These are phyloP conservation scores for Brachypalpus laphriformis DNA, from an alignment of 2,888 invertebrate species.

Conservation along the genomic window DNA sequence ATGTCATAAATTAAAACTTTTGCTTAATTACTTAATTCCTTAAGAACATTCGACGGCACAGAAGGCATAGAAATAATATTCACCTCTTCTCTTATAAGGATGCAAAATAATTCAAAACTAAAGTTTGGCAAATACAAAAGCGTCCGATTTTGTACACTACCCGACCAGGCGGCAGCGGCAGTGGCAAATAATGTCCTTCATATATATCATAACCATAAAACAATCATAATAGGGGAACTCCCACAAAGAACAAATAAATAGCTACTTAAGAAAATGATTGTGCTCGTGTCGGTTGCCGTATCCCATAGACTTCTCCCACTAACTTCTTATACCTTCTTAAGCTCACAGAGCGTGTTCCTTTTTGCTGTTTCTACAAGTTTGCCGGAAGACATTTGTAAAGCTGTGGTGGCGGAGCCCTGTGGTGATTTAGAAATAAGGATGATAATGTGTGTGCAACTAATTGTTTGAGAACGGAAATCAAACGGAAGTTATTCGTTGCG, in stretches of 20 bases:
- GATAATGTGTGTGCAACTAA: conserved; percentile 65
- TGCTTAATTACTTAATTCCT: conserved; percentile 50
- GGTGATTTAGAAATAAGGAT: conserved; percentile 62
- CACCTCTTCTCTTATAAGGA: not conserved
- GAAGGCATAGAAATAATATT: conserved; percentile 8
- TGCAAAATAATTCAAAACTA: conserved; percentile 50
- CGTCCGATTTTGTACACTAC: conserved; percentile 41
- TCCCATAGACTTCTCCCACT: conserved; percentile 57
- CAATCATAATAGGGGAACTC: conserved; percentile 59
- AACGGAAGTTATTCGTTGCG: conserved; percentile 67
- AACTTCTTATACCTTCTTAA: conserved; percentile 67
- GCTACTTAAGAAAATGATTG: conserved; percentile 65
- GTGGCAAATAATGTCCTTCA: conserved; percentile 53
- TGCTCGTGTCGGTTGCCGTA: conserved; percentile 58
- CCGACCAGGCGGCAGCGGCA: conserved; percentile 18
- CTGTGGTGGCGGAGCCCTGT: conserved; percentile 58
- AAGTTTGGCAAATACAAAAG: conserved; percentile 57
- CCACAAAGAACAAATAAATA: conserved; percentile 68
- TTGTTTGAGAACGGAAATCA: conserved; percentile 68
- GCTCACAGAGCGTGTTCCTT: conserved; percentile 58
- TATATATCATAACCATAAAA: conserved; percentile 60
- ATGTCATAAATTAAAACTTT: conserved; percentile 51
- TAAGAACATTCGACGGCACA: conserved; percentile 8
- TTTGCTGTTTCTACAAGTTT: conserved; percentile 65
- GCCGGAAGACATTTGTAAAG: conserved; percentile 72